Evolutionary conservation across 2,888 invertebrate genomes (phyloP), one percentile per base, ranked within the genome.

Genomic region (Chromoteleia sp.): DNA sequence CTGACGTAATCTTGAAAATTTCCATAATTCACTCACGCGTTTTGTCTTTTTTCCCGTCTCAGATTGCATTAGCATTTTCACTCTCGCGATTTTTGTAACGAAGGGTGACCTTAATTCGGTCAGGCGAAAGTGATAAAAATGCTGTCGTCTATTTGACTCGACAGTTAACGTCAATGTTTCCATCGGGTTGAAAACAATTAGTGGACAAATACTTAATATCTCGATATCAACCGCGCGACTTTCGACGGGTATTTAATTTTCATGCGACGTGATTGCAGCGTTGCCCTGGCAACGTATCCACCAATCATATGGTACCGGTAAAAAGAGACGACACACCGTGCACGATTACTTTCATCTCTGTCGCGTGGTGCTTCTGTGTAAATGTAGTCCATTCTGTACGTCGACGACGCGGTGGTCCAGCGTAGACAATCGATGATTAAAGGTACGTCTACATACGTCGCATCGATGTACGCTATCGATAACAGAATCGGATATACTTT

Each of bases 11-110:
- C 73, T 61, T 50, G 29, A 73, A 54, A 25, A 61, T 52, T 61
- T 73, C 52, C 61, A 73, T 73, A 61, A 63, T 61, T 73, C 54
- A 73, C 54, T 71, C 25, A 15, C 59, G 25, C 14, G 15, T 54
- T 52, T 41, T 29, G 15, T 54, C 19, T n/a, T 59, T 41, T 39
- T 45, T 15, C 6, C 4, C 7, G 19, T 21, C 73, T 41, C 30
- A n/a, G n/a, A 52, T 41, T 63, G 52, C 52, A 59, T 73, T 73
- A 61, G 50, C 71, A 73, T 52, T 73, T 61, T 59, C 61, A 73
- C 41, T 59, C 30, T 17, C 48, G 41, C 39, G 19, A 61, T 61
- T 61, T 61, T n/a, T n/a, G 50, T 39, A 73, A 50, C 30, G 59
- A 71, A 39, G 12, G n/a, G 15, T 50, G 39, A 59, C 48, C 39